Conservation (phyloP, 2,888 invertebrate species). For the Drosophila mettleri region DNA sequence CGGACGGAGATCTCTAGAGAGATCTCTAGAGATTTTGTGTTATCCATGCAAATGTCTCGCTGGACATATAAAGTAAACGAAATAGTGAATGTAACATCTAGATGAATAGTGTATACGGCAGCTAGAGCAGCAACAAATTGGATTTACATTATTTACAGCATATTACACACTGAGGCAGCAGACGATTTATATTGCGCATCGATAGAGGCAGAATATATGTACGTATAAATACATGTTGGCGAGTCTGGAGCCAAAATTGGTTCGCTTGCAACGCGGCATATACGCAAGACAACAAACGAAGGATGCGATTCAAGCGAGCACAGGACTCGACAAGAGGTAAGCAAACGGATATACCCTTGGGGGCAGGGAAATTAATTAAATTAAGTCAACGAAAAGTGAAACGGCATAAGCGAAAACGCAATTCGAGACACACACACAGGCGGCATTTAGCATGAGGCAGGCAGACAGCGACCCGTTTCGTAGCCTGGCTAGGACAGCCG, state of each 20-base stretch:
- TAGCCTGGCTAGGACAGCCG: slow-evolving; percentile 43
- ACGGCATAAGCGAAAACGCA: slow-evolving; percentile 69
- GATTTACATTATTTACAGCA: slow-evolving; percentile 79
- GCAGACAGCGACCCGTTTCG: slow-evolving; percentile 9
- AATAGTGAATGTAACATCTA: not conserved
- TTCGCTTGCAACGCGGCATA: slow-evolving; percentile 63
- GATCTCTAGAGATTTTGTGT: not conserved
- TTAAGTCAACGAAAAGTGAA: slow-evolving; percentile 81
- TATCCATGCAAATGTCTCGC: not conserved
- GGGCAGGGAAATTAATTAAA: slow-evolving; percentile 78
- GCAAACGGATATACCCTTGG: slow-evolving; percentile 68
- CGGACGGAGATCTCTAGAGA: too few relatives aligned
- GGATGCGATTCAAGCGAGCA: slow-evolving; percentile 26
- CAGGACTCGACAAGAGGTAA: slow-evolving; percentile 18
- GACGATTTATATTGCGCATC: slow-evolving; percentile 31
- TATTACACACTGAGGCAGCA: slow-evolving; percentile 51
- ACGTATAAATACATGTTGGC: slow-evolving; percentile 18
- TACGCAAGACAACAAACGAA: slow-evolving; percentile 62
- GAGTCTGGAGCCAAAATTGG: slow-evolving; percentile 20
- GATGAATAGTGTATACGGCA: slow-evolving; percentile 35
- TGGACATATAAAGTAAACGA: not conserved
- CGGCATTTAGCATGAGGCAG: not conserved
- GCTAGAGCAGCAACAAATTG: slow-evolving; percentile 58
- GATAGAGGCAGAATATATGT: slow-evolving; percentile 30
- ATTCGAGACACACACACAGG: slow-evolving; percentile 24